Percentiles rank a stretch among this genome's conserved stretches.
These are phyloP conservation scores for Cinclus cinclus DNA, from an alignment of 2,113 vertebrate genomes.

Conservation along the genomic window DNA sequence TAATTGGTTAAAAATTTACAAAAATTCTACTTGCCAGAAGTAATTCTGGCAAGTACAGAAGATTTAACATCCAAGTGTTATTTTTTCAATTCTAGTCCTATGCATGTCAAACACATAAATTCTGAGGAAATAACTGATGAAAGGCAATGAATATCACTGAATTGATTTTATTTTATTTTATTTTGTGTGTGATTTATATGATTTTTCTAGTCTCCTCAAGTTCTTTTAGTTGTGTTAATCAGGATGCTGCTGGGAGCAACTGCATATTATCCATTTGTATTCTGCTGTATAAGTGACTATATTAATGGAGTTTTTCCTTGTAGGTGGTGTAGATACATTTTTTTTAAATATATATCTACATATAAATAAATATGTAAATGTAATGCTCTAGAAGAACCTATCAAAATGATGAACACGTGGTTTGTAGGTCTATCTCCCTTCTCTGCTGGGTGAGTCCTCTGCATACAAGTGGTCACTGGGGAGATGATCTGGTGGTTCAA, in stretches of 20 bases:
- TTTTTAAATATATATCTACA: neutral
- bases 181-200: neutral
- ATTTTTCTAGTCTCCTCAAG: neutral
- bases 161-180: neutral
- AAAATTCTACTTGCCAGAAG: constrained; percentile 11
- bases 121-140: neutral
- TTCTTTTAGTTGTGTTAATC: neutral
- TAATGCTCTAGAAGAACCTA: neutral
- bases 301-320: neutral
- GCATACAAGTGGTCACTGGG: neutral
- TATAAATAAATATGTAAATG: neutral
- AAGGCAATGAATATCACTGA: neutral
- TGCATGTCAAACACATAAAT: neutral
- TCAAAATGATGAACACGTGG: neutral
- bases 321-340: neutral
- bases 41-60: neutral
- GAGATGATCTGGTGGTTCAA: neutral
- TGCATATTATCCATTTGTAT: neutral
- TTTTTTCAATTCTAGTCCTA: neutral
- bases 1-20: constrained; percentile 20
- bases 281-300: neutral
- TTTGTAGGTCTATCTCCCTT: neutral
- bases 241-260: neutral
- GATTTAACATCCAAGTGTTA: neutral
- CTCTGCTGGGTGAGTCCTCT: neutral